Base-by-base conservation (phyloP, 1,140 invertebrate species). In the Hirudo medicinalis region DNA sequence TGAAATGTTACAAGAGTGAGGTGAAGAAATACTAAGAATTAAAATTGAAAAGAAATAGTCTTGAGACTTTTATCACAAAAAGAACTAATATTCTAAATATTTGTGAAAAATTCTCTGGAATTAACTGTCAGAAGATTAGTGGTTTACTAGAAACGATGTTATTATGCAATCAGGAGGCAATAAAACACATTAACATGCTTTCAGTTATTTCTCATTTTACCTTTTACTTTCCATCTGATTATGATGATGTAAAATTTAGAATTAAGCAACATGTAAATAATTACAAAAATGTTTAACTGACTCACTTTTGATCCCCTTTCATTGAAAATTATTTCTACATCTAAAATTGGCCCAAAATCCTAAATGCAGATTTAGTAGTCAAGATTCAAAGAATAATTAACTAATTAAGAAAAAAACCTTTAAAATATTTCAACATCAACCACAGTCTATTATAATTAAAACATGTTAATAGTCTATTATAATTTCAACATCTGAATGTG, bases 261-360 rank as follows among this genome's bases (percentile, higher is more conserved):
- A n/a, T 63, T 25, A 32, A 22, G 57, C 9, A 63, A 63, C 29
- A 32, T 25, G 29, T 20, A 63, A 27, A 63, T 63, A 0, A 63
- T 32, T 63, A 22, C 20, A 32, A 25, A 13, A n/a, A 22, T 20
- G 0, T n/a, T 25, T 20, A 63, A 32, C 57, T 25, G 17, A 63
- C 29, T 63, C 89, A 97, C 94, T 92, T 99, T 98, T 76, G 93
- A 97, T 81, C 95, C 95, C 77, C 95, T 86, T 86, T 99, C 95
- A 85, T 99, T 99, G 86, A 98, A 99, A 82, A 98, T 98, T 79
- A 98, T 98, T 88, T 99, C 95, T 25, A 54, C 69, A 54, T 70
- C 69, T 20, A 70, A 49, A 22, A 70, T 70, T 49, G 69, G 69
- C 19, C 69, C 69, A 53, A 49, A 70, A 53, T 54, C n/a, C 69